Conservation (phyloP, 2,888 invertebrate genomes). For the Glaucopsyche alexis region DNA sequence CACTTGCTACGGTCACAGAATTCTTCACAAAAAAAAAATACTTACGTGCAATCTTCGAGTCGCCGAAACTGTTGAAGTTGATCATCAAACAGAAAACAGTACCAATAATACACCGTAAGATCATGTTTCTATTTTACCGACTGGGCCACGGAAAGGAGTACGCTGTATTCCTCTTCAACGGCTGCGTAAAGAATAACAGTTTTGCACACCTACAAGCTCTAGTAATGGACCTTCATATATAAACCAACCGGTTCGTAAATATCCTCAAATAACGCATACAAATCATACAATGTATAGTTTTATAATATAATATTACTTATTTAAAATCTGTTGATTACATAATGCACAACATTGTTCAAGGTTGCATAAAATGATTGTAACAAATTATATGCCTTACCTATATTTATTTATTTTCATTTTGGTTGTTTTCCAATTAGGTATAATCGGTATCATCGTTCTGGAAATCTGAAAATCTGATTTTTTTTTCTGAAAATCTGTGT, state of each 20-base stretch:
- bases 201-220: slow-evolving; percentile 56
- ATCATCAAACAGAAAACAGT: slow-evolving; percentile 37
- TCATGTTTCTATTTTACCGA: slow-evolving; percentile 49
- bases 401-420: no score
- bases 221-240: slow-evolving; percentile 53
- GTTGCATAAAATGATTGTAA: not conserved
- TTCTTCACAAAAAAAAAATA: not conserved
- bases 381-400: not conserved
- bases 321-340: not conserved
- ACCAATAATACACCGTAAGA: slow-evolving; percentile 45
- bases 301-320: slow-evolving; percentile 4
- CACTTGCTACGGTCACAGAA: no score
- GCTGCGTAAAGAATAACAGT: slow-evolving; percentile 48
- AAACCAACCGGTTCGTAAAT: slow-evolving; percentile 44
- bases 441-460: not conserved
- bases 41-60: slow-evolving; percentile 11
- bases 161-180: slow-evolving; percentile 50
- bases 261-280: slow-evolving; percentile 7
- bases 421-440: no score
- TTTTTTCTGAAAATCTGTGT: not conserved
- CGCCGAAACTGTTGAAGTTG: not conserved
- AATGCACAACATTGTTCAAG: not conserved
- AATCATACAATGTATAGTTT: not conserved
- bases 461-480: not conserved
- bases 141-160: slow-evolving; percentile 51